Evolutionary conservation across 1,140 invertebrate species (phyloP).

Genomic region (Apis laboriosa): DNA sequence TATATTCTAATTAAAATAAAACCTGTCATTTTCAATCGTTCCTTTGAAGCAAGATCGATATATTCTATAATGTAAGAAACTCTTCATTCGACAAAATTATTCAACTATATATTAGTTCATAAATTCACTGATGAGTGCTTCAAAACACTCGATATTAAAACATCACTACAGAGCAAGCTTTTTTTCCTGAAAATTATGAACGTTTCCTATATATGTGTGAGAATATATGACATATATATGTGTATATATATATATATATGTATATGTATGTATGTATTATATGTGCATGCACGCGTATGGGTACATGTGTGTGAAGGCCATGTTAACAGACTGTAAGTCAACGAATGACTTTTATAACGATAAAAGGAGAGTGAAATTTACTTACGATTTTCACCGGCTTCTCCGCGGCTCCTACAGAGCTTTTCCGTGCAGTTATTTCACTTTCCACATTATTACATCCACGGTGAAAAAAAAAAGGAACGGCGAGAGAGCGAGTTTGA

Average conservation of each 20-base stretch:
- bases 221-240: not conserved
- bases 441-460: conserved; percentile 70
- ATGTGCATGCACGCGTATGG: not conserved
- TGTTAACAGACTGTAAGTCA: conserved; percentile 65
- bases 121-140: too few species aligned
- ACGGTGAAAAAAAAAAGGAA: conserved; percentile 59
- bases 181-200: conserved; percentile 38
- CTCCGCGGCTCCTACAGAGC: conserved; percentile 58
- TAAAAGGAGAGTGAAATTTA: conserved; percentile 62
- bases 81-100: not conserved
- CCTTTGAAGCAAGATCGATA: conserved; percentile 61
- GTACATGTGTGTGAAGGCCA: conserved; percentile 69
- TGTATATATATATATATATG: not conserved
- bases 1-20: conserved; percentile 1
- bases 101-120: not conserved
- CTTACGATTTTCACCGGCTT: conserved; percentile 71
- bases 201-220: conserved; percentile 5
- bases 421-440: conserved; percentile 68
- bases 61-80: conserved; percentile 41
- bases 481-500: conserved; percentile 68
- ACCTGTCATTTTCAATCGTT: conserved; percentile 35
- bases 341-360: conserved; percentile 59
- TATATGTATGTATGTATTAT: too few species aligned
- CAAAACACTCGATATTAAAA: conserved; percentile 6
- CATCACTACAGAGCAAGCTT: conserved; percentile 16